These are phyloP conservation scores for Teleogryllus oceanicus DNA, from an alignment of 2,888 invertebrate genomes.

Conservation along the genomic window DNA sequence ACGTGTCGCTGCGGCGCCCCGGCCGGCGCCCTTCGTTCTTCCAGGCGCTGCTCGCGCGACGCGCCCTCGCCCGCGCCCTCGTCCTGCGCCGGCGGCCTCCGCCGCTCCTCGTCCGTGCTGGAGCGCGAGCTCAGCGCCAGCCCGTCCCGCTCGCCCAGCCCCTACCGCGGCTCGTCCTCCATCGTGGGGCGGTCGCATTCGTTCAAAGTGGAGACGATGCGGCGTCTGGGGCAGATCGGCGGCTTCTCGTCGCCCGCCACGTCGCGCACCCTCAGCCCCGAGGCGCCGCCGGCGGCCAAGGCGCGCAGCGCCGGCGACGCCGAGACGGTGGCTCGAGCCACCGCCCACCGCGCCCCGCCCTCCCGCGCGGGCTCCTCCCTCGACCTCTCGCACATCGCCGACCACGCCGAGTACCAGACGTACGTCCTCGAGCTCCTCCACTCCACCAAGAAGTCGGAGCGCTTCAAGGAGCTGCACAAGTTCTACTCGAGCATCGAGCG, in stretches of 20 bases:
- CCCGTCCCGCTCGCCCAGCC: background rate
- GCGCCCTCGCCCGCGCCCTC: conserved; percentile 44
- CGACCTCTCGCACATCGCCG: conserved; percentile 43
- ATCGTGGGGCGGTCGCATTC: background rate
- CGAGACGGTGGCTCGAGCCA: conserved; percentile 45
- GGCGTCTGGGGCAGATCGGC: conserved; percentile 3
- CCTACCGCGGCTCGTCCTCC: background rate
- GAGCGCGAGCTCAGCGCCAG: conserved; percentile 52
- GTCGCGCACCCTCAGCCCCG: conserved; percentile 43
- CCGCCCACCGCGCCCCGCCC: conserved; percentile 43
- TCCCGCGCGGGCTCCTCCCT: conserved; percentile 51
- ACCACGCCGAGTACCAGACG: conserved; percentile 63
- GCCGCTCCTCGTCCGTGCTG: conserved; percentile 58
- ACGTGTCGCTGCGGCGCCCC: too few species aligned
- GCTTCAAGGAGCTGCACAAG: conserved; percentile 78
- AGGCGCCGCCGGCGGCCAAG: conserved; percentile 37
- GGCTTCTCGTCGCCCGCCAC: conserved; percentile 36
- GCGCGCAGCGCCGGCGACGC: conserved; percentile 64
- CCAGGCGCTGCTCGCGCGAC: conserved; percentile 65
- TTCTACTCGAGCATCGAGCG: conserved; percentile 83
- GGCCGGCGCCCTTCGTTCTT: too few species aligned
- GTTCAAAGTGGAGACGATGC: background rate
- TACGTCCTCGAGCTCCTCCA: conserved; percentile 63
- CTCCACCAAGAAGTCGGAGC: conserved; percentile 66
- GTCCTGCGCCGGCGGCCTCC: conserved; percentile 40